These are phyloP conservation scores for Cynopterus sphinx DNA, from an alignment of 2,797 vertebrate genomes.

Conservation along the genomic window DNA sequence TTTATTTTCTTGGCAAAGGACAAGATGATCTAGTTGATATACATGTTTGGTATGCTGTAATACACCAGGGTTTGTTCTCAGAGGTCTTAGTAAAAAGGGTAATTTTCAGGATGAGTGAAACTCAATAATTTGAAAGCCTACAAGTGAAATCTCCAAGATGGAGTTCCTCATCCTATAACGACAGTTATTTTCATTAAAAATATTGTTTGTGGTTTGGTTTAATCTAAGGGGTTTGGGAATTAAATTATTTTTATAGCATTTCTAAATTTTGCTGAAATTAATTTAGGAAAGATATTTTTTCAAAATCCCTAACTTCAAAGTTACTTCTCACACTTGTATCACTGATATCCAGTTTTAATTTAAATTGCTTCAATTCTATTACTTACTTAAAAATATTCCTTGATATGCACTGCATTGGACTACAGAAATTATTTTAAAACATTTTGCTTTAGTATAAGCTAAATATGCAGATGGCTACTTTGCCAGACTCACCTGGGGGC, in stretches of 20 bases:
- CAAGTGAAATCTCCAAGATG: neutral
- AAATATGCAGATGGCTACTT: neutral
- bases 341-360: neutral
- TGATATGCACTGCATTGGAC: neutral
- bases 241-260: neutral
- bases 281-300: neutral
- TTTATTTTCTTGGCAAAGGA: neutral
- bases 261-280: neutral
- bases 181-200: neutral
- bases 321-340: neutral
- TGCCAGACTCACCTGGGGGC: neutral
- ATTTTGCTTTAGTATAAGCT: neutral
- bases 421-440: neutral
- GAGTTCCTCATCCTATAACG: neutral
- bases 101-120: conserved; percentile 42
- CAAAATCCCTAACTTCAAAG: neutral
- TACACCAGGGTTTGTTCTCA: neutral
- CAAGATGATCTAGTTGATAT: neutral
- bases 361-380: neutral
- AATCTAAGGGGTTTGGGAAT: neutral
- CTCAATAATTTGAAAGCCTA: neutral
- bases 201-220: neutral
- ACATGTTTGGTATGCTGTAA: neutral
- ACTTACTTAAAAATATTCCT: neutral
- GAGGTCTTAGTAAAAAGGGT: neutral